These are phyloP conservation scores for Caenorhabditis tropicalis DNA, from an alignment of 1,140 invertebrate genomes.

Conservation along the genomic window DNA sequence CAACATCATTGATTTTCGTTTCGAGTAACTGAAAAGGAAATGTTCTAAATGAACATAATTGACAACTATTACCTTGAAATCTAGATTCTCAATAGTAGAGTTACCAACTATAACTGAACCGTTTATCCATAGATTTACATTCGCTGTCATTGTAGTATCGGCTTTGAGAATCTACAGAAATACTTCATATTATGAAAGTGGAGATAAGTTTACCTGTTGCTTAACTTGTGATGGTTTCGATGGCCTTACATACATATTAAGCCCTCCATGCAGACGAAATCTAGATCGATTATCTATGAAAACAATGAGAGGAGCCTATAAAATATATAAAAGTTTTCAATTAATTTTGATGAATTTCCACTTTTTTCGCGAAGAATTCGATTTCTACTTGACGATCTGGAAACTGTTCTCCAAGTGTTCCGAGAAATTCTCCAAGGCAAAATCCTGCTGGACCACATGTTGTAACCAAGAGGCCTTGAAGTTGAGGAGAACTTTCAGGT, in stretches of 20 bases:
- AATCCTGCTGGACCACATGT: constrained; percentile 65
- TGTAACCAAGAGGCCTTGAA: constrained; percentile 61
- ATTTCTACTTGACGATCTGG: constrained; percentile 70
- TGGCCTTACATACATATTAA: constrained; percentile 67
- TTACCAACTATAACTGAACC: constrained; percentile 57
- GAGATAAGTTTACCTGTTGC: constrained; percentile 54
- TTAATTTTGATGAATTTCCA: neutral
- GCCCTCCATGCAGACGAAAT: constrained; percentile 67
- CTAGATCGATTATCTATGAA: constrained; percentile 69
- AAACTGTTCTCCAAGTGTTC: constrained; percentile 66
- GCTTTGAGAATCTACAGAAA: constrained; percentile 53
- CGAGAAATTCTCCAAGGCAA: constrained; percentile 70
- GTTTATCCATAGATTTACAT: constrained; percentile 68
- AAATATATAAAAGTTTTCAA: neutral
- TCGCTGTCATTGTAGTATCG: constrained; percentile 71
- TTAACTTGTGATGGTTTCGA: constrained; percentile 58
- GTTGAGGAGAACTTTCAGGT: constrained; percentile 59
- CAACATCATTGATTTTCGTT: constrained; percentile 64
- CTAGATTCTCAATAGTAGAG: constrained; percentile 69
- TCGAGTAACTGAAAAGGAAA: constrained; percentile 36
- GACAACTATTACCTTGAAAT: constrained; percentile 67
- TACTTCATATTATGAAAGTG: neutral
- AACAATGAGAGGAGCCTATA: constrained; percentile 66
- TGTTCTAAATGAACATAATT: neutral
- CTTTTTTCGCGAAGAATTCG: constrained; percentile 68